These are phyloP conservation scores for Piscicola geometra DNA, from an alignment of 2,888 invertebrate genomes.

Conservation along the genomic window DNA sequence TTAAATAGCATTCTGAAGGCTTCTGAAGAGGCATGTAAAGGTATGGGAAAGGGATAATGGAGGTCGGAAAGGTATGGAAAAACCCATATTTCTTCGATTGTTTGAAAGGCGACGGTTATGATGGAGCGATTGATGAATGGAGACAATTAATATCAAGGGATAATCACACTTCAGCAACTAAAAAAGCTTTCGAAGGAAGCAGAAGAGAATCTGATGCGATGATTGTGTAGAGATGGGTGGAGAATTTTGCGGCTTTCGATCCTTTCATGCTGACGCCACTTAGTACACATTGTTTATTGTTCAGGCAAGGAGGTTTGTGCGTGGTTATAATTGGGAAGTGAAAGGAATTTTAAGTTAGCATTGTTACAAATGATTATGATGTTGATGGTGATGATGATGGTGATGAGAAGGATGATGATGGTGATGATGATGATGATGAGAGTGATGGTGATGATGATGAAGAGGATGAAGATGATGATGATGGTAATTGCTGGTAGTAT, in stretches of 20 bases:
- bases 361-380: not conserved
- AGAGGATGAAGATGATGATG: not conserved
- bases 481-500: not conserved
- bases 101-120: too few relatives aligned
- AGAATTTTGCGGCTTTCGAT: not conserved
- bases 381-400: not conserved
- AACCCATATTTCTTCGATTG: too few relatives aligned
- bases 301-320: not conserved
- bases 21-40: too few relatives aligned
- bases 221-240: not conserved
- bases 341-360: not conserved
- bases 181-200: not conserved
- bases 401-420: constrained; percentile 4
- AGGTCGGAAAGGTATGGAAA: too few relatives aligned
- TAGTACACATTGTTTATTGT: not conserved
- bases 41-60: too few relatives aligned
- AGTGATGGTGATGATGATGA: constrained; percentile 15
- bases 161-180: too few relatives aligned
- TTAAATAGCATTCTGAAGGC: too few relatives aligned
- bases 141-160: too few relatives aligned
- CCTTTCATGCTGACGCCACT: not conserved
- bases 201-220: not conserved
- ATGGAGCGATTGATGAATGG: too few relatives aligned
- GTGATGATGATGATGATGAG: constrained; percentile 1
- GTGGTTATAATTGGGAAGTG: not conserved